Evolutionary conservation across 2,113 vertebrate species (phyloP), one percentile per base, ranked within the genome.

Genomic region (Thunnus maccoyii): DNA sequence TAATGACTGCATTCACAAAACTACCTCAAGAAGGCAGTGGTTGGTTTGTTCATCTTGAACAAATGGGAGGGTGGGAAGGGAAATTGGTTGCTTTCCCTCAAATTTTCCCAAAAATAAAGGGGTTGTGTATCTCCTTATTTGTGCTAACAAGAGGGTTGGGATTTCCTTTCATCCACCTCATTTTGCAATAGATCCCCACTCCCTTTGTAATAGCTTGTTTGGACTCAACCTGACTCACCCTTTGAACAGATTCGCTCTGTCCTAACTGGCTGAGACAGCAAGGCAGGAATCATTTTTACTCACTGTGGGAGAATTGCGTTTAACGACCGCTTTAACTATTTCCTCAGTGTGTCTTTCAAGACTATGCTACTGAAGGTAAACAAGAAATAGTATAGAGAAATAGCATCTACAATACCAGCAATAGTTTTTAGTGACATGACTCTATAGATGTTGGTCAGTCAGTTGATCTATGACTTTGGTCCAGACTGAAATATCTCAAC

Each of bases 201-300:
- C 75, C 67, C 67, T 65, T 52, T 17, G 80, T 72, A 82, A 86
- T 72, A 8, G 61, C 72, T 64, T 86, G 73, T 85, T 85, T 88
- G 74, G 81, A 78, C 25, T 80, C 61, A 51, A 22, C 71, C 47
- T 57, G 74, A 83, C 68, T 58, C 41, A 18, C 52, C 47, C 63
- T 58, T 61, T 58, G 66, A 86, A 58, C 48, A 4, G 70, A 60
- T 89, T 83, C 80, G 66, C 58, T 58, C 50, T 11, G 13, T 44
- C 60, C 72, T 13, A 52, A 74, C 68, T 20, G 58, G 56, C 5
- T 0, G 8, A 79, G 64, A 25, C 22, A 5, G 32, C 13, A 55
- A 44, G 3, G 48, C 48, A 64, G 61, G 22, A 83, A 64, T 60
- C 36, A 15, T 68, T 84, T 70, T 70, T 2, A 65, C 73, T 76